These are phyloP conservation scores for Edolisoma coerulescens DNA, from an alignment of 2,113 vertebrate species.

Conservation along the genomic window DNA sequence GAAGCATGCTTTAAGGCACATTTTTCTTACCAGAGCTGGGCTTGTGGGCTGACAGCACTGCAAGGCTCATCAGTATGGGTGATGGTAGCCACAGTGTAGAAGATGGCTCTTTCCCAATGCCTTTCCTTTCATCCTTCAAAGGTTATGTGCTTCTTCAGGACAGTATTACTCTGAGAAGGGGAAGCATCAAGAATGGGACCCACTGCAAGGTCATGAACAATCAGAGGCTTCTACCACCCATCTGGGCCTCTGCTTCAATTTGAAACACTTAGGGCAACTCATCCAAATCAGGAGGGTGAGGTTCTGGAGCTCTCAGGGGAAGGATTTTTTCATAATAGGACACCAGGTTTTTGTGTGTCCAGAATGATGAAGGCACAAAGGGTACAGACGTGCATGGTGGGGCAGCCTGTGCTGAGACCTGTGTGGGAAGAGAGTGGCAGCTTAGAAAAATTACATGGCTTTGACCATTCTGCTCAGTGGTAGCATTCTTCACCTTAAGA, in stretches of 20 bases:
- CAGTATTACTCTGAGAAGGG: neutral
- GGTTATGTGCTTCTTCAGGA: neutral
- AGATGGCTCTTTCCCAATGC: accelerated
- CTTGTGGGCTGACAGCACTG: neutral
- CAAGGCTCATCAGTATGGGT: neutral
- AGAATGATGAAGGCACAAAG: neutral
- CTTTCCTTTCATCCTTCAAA: neutral
- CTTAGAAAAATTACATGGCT: neutral
- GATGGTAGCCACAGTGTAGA: neutral
- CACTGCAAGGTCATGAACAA: neutral
- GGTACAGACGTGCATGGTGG: accelerated
- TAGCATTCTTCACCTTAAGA: neutral
- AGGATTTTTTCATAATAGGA: neutral
- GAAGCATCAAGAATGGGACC: neutral
- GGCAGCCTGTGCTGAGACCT: neutral
- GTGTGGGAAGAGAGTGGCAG: neutral
- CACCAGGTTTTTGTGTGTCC: accelerated
- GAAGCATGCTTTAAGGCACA: neutral
- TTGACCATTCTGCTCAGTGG: neutral
- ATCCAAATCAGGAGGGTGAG: neutral
- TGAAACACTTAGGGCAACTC: neutral
- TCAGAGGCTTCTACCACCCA: neutral
- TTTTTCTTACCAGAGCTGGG: neutral
- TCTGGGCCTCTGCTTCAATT: neutral
- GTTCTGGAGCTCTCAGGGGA: neutral